Evolutionary conservation across 1,140 invertebrate genomes (phyloP).

Genomic region (Drosophila orena): DNA sequence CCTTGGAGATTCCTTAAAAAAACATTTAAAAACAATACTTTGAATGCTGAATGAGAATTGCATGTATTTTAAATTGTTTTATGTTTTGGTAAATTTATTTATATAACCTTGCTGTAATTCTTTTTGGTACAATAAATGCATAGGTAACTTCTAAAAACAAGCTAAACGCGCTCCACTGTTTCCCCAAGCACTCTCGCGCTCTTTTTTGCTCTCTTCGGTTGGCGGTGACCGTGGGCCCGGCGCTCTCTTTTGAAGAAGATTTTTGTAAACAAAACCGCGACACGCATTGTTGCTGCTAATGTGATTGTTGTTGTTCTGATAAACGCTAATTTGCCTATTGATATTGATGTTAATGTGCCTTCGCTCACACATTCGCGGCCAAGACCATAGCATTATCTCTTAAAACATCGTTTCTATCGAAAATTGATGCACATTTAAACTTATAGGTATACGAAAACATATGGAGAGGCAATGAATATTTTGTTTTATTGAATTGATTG

Average conservation of each 20-base stretch:
- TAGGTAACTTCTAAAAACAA: background rate
- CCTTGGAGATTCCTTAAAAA: too few relatives aligned
- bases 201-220: constrained; percentile 10
- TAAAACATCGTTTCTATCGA: background rate
- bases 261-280: constrained; percentile 70
- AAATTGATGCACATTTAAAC: too few relatives aligned
- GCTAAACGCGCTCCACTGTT: constrained; percentile 25
- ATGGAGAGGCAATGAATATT: too few relatives aligned
- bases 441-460: too few relatives aligned
- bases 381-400: background rate
- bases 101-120: background rate
- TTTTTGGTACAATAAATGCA: background rate
- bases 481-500: too few relatives aligned
- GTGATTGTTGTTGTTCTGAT: constrained; percentile 52
- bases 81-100: too few relatives aligned
- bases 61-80: too few relatives aligned
- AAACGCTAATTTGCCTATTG: constrained; percentile 73
- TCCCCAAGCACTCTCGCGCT: constrained; percentile 2
- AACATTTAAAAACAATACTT: too few relatives aligned
- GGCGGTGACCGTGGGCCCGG: constrained; percentile 27
- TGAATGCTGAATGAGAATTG: too few relatives aligned
- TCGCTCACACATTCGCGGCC: constrained; percentile 14
- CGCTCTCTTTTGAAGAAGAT: constrained; percentile 54
- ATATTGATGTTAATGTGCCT: constrained; percentile 43
- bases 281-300: constrained; percentile 46